Evolutionary conservation across 2,113 vertebrate genomes (phyloP), one percentile per base, ranked within the genome.

Genomic region (Scortum barcoo): DNA sequence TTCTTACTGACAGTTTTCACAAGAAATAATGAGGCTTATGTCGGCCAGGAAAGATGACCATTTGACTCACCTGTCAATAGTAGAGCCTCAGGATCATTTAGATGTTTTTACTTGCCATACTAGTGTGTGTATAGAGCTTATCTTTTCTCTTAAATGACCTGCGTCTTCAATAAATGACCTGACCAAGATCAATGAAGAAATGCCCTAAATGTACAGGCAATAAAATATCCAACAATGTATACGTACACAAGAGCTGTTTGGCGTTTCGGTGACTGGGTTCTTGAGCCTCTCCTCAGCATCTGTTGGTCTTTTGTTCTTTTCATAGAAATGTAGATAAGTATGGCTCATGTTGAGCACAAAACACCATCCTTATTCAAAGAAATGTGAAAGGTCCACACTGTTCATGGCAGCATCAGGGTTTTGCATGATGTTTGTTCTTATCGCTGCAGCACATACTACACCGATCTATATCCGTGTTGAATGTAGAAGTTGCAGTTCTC

Each of bases 361-460:
- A 58, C 57, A 33, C 72, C 20, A 28, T 67, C 13, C 10, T 22
- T 28, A 77, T 60, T 83, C 68, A 81, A 66, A 83, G 70, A 58
- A 9, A 74, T 69, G 66, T 65, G 50, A 75, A 78, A 72, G 76
- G 44, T 67, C 77, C 66, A 38, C 28, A 26, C 42, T 26, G 33
- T 53, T 63, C 36, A 72, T 78, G 65, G 33, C 71, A 58, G 76
- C 63, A 81, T 74, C 44, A 74, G 73, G 50, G 44, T 58, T 74
- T 68, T 78, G 66, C 73, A 72, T 63, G 68, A 76, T 81, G 56
- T 88, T 86, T 89, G 87, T 91, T 93, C 73, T 86, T 87, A 92
- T 90, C 86, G 70, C 88, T 68, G 78, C 84, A 36, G 71, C 81
- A 80, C 91, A 93, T 90, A 92, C 81, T 90, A 88, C 72, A 63